phyloP scores from a whole-genome alignment of 2,888 invertebrate genomes.

The Oegoconia quadripuncta region DNA sequence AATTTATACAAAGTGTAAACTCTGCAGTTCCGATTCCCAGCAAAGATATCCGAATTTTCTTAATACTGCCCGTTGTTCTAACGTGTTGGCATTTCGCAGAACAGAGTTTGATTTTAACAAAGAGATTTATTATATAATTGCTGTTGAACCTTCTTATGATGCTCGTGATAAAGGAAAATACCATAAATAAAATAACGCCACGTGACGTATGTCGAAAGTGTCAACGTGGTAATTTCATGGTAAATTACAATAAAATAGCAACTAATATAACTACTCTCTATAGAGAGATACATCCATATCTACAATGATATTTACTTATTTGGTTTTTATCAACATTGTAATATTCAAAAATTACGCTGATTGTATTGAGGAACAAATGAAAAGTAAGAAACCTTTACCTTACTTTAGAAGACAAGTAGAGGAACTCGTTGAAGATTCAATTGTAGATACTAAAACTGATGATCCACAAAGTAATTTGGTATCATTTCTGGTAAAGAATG shows the following conservation, averaged over 20 bases:
- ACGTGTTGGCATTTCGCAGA: no score
- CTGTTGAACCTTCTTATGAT: no score
- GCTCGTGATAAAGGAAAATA: background rate
- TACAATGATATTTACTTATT: conserved; percentile 20
- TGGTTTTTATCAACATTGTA: conserved; percentile 16
- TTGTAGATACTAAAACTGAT: conserved; percentile 24
- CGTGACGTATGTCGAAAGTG: background rate
- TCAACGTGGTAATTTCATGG: no score
- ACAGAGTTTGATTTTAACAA: background rate
- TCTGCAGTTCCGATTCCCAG: no score
- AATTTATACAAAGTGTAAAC: no score
- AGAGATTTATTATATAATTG: background rate
- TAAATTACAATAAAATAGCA: no score
- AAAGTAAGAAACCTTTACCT: conserved; percentile 31
- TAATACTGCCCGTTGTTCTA: no score
- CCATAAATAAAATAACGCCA: background rate
- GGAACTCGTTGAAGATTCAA: conserved; percentile 31
- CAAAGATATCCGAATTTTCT: no score
- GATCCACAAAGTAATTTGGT: conserved; percentile 39
- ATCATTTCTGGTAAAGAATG: conserved; percentile 49
- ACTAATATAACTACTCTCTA: no score
- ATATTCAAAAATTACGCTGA: conserved; percentile 10
- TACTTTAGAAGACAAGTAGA: conserved; percentile 49
- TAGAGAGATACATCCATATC: no score
- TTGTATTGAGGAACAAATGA: conserved; percentile 17